Conservation (phyloP, 2,797 vertebrate species). For the Pantherophis vulpinus region DNA sequence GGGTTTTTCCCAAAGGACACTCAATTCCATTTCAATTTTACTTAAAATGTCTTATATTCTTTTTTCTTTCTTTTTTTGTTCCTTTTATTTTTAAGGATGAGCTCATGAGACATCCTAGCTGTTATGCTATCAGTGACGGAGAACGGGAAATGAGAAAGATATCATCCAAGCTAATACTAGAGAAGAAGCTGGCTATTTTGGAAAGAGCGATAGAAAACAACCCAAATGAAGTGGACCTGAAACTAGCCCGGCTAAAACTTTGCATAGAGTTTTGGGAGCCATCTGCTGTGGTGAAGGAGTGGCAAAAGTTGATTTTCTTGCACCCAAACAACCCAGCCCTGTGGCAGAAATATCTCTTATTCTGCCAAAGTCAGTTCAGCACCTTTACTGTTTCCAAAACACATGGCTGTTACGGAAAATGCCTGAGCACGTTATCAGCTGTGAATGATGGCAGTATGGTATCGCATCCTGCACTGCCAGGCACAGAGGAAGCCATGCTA, state of each 20-base stretch:
- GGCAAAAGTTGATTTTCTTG: slow-evolving; percentile 94
- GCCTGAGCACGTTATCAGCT: slow-evolving; percentile 87
- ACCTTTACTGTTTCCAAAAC: slow-evolving; percentile 88
- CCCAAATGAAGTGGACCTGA: slow-evolving; percentile 82
- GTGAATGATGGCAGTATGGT: slow-evolving; percentile 90
- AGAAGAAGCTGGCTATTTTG: slow-evolving; percentile 92
- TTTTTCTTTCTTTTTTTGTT: slow-evolving; percentile 18
- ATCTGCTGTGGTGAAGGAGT: slow-evolving; percentile 84
- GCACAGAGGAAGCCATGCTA: slow-evolving; percentile 84
- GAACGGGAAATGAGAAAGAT: slow-evolving; percentile 74
- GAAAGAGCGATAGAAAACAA: slow-evolving; percentile 89
- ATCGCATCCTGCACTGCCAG: slow-evolving; percentile 86
- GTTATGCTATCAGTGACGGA: slow-evolving; percentile 65
- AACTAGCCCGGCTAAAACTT: slow-evolving; percentile 83
- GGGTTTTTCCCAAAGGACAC: background rate
- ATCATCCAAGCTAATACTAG: slow-evolving; percentile 81
- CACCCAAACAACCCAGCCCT: slow-evolving; percentile 88
- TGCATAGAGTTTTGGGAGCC: slow-evolving; percentile 91
- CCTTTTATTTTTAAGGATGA: slow-evolving; percentile 79
- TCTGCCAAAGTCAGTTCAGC: slow-evolving; percentile 93
- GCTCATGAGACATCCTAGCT: slow-evolving; percentile 71
- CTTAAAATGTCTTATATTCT: background rate
- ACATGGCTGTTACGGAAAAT: slow-evolving; percentile 86
- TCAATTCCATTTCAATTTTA: background rate
- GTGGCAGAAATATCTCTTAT: slow-evolving; percentile 90